Percentiles rank a stretch among this genome's conserved stretches.
Conservation (phyloP, 37 sponge, comb jelly and placozoan genomes). For the Cliona cf. orientalis region DNA sequence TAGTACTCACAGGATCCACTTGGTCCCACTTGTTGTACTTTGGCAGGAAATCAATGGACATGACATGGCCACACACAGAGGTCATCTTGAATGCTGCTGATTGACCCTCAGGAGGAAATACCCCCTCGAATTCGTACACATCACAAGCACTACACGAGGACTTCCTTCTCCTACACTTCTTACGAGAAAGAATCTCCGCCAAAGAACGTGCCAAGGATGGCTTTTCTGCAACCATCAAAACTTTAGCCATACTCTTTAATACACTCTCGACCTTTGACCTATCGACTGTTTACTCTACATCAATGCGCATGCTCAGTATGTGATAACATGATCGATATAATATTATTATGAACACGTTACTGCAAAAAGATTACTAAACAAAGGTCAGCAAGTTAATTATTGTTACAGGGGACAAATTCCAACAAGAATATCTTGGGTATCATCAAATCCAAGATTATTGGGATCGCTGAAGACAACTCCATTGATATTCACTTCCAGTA, state of each 20-base stretch:
- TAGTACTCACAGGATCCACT: constrained; percentile 86
- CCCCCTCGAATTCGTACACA: constrained; percentile 89
- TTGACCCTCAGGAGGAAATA: constrained; percentile 44
- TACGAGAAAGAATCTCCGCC: constrained; percentile 91
- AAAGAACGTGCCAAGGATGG: constrained; percentile 94
- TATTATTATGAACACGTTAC: no score
- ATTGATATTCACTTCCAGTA: background rate
- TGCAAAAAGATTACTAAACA: no score
- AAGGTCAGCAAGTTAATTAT: no score
- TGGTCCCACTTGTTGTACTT: constrained; percentile 96
- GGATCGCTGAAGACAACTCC: no score
- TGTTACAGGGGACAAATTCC: no score
- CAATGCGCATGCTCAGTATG: no score
- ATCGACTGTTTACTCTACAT: no score
- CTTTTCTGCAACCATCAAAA: constrained; percentile 99
- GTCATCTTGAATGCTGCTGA: constrained; percentile 89
- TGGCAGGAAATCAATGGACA: constrained; percentile 82
- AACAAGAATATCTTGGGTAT: no score
- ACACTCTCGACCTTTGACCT: no score
- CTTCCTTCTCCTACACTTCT: constrained; percentile 59
- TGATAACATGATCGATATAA: no score
- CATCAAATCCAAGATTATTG: no score
- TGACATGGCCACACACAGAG: constrained; percentile 96
- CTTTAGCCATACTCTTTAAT: constrained; percentile 31
- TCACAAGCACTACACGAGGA: constrained; percentile 86